Evolutionary conservation across 2,888 invertebrate genomes (phyloP).

Genomic region (Lithophane leautieri): DNA sequence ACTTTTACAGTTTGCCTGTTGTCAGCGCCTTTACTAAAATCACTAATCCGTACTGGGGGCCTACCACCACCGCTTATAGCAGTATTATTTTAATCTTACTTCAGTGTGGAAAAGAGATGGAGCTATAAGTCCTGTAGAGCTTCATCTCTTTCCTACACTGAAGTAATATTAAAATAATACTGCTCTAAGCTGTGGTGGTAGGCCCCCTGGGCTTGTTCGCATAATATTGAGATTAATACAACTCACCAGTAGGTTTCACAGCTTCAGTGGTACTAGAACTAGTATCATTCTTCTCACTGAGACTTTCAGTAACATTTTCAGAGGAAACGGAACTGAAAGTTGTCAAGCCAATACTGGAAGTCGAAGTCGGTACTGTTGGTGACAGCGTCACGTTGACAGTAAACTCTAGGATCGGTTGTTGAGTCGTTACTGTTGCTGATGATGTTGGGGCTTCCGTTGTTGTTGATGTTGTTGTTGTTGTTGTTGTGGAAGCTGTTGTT

Average conservation of each 20-base stretch:
- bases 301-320: slow-evolving; percentile 67
- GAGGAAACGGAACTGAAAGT: slow-evolving; percentile 72
- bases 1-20: too few relatives aligned
- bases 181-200: too few relatives aligned
- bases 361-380: slow-evolving; percentile 78
- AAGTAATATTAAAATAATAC: too few relatives aligned
- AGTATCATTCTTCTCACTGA: slow-evolving; percentile 66
- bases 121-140: too few relatives aligned
- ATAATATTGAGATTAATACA: neutral
- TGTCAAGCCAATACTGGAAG: slow-evolving; percentile 73
- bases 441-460: slow-evolving; percentile 55
- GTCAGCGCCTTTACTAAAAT: too few relatives aligned
- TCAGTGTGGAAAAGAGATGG: too few relatives aligned
- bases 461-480: slow-evolving; percentile 82
- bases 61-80: too few relatives aligned
- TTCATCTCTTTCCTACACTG: too few relatives aligned
- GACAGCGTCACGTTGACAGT: slow-evolving; percentile 83
- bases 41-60: too few relatives aligned
- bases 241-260: slow-evolving; percentile 52
- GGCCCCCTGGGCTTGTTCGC: too few relatives aligned
- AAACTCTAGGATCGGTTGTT: slow-evolving; percentile 77
- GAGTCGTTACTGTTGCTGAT: slow-evolving; percentile 73
- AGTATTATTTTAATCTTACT: too few relatives aligned
- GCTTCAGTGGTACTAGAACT: slow-evolving; percentile 58
- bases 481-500: slow-evolving; percentile 60